These are phyloP conservation scores for Copidosoma floridanum DNA, from an alignment of 1,140 invertebrate species.

Conservation along the genomic window DNA sequence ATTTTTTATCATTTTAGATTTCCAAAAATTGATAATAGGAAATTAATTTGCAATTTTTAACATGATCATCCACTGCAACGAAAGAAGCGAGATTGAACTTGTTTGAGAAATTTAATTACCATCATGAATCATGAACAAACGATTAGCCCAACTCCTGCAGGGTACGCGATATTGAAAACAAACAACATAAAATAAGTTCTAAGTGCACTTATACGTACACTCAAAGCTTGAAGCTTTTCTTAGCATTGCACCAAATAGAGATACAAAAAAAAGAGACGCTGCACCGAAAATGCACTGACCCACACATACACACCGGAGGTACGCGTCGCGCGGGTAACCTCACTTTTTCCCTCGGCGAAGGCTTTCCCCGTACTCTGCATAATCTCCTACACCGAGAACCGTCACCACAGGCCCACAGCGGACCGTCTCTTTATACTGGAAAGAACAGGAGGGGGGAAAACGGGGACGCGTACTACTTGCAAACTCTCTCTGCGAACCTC, in stretches of 20 bases:
- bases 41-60: no score
- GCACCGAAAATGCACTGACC: no score
- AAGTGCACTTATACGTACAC: background rate
- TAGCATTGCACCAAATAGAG: background rate
- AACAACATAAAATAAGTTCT: no score
- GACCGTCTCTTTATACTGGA: background rate
- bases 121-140: no score
- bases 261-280: background rate
- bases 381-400: background rate
- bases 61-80: no score
- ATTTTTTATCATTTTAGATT: no score
- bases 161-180: no score
- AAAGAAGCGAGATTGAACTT: no score
- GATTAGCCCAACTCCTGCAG: no score
- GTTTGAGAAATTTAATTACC: no score
- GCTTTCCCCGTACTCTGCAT: conserved; percentile 7
- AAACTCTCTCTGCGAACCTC: background rate
- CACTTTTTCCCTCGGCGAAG: conserved; percentile 28
- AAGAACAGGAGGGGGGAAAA: background rate
- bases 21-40: no score
- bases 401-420: background rate
- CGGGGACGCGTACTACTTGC: background rate
- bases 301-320: background rate
- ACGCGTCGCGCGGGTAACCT: conserved; percentile 20
- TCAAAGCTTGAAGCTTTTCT: no score